phyloP scores from a whole-genome alignment of 2,113 vertebrate species.

The Sebastes fasciatus region DNA sequence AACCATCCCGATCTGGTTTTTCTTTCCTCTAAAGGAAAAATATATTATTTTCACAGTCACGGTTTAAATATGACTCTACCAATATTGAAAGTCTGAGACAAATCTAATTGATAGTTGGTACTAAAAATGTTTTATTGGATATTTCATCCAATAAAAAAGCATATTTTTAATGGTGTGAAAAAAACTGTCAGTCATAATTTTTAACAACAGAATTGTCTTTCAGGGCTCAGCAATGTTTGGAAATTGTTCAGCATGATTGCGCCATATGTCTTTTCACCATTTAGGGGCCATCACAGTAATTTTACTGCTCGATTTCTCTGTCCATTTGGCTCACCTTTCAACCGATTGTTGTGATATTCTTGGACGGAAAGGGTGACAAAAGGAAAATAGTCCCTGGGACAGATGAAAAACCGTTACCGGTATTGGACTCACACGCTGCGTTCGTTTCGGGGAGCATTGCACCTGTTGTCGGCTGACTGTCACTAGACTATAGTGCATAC shows the following conservation, averaged over 20 bases:
- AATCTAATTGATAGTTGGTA: neutral
- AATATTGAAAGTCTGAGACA: neutral
- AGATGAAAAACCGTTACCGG: no score
- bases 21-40: neutral
- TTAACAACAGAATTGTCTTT: neutral
- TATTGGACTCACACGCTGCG: no score
- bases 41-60: slow-evolving; percentile 6
- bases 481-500: no score
- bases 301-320: no score
- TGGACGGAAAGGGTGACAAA: no score
- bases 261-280: neutral
- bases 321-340: no score
- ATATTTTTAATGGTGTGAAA: neutral
- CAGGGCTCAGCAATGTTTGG: neutral
- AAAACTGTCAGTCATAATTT: neutral
- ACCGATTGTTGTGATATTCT: no score
- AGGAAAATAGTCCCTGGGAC: no score
- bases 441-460: no score
- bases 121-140: neutral
- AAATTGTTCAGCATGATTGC: slow-evolving; percentile 28
- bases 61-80: neutral
- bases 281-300: neutral
- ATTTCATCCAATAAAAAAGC: neutral
- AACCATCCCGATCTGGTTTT: slow-evolving; percentile 4
- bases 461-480: no score